phyloP scores from a whole-genome alignment of 2,113 vertebrate species.

The Ailuropoda melanoleuca region DNA sequence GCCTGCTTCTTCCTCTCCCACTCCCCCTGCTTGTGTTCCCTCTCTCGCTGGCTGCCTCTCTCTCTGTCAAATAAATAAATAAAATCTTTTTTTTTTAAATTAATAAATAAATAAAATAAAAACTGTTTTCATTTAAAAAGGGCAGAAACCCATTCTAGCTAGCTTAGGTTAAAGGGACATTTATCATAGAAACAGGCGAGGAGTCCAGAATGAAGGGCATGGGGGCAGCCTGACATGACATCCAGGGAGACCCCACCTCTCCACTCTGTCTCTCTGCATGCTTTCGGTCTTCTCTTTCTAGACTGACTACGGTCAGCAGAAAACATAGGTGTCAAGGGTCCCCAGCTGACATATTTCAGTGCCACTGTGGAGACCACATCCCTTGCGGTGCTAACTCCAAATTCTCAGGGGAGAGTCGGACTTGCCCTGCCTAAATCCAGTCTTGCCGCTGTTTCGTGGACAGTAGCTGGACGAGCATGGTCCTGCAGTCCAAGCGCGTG shows the following conservation, averaged over 20 bases:
- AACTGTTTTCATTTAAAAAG: not conserved
- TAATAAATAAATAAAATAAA: not conserved
- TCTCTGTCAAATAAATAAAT: too few species aligned
- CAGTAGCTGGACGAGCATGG: not conserved
- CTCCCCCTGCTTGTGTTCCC: too few species aligned
- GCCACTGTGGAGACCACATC: not conserved
- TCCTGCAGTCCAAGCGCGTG: not conserved
- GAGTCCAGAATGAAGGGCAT: not conserved
- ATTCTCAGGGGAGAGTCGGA: not conserved
- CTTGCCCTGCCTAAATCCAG: not conserved
- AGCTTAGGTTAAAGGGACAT: not conserved
- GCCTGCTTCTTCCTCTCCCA: too few species aligned
- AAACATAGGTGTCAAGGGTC: fast-evolving
- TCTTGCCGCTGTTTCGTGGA: too few species aligned
- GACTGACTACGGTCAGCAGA: not conserved
- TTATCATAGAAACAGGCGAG: not conserved
- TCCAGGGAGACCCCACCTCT: fast-evolving
- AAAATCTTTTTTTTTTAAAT: too few species aligned
- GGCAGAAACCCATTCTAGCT: not conserved
- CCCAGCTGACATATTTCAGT: too few species aligned
- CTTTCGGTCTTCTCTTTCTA: not conserved
- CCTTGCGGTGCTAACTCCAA: not conserved
- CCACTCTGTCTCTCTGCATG: not conserved
- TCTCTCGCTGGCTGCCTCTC: too few species aligned
- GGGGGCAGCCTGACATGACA: not conserved